These are phyloP conservation scores for Pterobdella sp. DNA, from an alignment of 2,888 invertebrate species.

Conservation along the genomic window DNA sequence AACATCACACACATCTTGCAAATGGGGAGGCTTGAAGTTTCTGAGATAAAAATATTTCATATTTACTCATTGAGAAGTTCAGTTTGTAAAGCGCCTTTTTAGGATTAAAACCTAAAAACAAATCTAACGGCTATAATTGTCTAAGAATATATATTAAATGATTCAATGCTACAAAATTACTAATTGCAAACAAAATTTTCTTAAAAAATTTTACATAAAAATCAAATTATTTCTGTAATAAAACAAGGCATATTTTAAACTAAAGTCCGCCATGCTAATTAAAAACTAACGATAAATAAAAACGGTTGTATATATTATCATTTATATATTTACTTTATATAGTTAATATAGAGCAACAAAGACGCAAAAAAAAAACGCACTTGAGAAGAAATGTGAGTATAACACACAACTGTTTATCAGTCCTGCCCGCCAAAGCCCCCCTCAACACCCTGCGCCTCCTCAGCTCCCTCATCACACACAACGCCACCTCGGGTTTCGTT, in stretches of 20 bases:
- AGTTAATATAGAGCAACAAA: background rate
- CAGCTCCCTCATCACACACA: slow-evolving; percentile 75
- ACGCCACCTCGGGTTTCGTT: slow-evolving; percentile 64
- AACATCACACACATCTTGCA: background rate
- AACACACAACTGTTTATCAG: slow-evolving; percentile 60
- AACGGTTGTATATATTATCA: background rate
- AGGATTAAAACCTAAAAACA: too few species aligned
- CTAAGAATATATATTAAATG: background rate
- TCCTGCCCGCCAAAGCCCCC: slow-evolving; percentile 67
- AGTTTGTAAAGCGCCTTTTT: too few species aligned
- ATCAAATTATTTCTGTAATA: too few species aligned
- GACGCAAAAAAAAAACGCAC: slow-evolving; percentile 33
- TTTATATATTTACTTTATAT: background rate
- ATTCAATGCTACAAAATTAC: background rate
- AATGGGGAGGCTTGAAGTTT: background rate
- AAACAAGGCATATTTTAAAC: too few species aligned
- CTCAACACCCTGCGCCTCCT: slow-evolving; percentile 70
- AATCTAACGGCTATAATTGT: too few species aligned
- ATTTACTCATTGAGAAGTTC: too few species aligned
- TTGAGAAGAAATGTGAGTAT: slow-evolving; percentile 62
- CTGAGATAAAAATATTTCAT: too few species aligned
- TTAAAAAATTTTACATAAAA: background rate
- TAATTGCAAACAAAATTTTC: background rate
- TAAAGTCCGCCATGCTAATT: too few species aligned
- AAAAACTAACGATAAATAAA: background rate